Evolutionary conservation across 2,113 vertebrate genomes (phyloP), one percentile per base, ranked within the genome.

Genomic region (Acrocephalus kingi): DNA sequence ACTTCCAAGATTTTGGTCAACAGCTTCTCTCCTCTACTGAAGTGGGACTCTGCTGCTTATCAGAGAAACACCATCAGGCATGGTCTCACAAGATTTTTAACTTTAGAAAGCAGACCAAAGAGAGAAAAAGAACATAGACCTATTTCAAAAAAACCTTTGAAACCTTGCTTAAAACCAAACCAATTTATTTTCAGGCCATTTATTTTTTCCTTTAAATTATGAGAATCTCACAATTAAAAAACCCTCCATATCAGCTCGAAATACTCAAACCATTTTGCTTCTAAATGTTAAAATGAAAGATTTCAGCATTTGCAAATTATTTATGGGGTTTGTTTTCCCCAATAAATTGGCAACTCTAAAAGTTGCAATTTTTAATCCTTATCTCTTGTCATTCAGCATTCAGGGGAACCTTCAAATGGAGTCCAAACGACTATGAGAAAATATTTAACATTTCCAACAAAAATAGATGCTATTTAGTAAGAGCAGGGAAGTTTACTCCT

Each of bases 261-360:
- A 89, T 55, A 74, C 4, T 31, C 11, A 77, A 74, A 63, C 23
- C 3, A 67, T 58, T 75, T 79, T 74, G 25, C 39, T 87, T 87
- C 13, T 25, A 72, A 52, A 13, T 43, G 35, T 69, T 80, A 69
- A 76, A 89, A 75, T 49, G 3, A 82, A 88, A 46, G 4, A 74
- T 58, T 83, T 58, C 16, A 31, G 14, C 30, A 58, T 83, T 84
- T 76, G 48, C 13, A 73, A 77, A 85, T 54, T 48, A 71, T 48
- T 84, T 66, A 31, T 37, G 30, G 20, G 3, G 0, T 4, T 13
- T 0, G 37, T 46, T 59, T 85, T 81, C 15, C 0, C 7, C 56
- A 73, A 22, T 73, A 79, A 82, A 52, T 39, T 82, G 33, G 35
- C 19, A 75, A 79, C 13, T 3, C 33, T 45, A 8, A 39, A 66